Conservation (phyloP, 1,140 invertebrate genomes). For the Trichonephila clavata region DNA sequence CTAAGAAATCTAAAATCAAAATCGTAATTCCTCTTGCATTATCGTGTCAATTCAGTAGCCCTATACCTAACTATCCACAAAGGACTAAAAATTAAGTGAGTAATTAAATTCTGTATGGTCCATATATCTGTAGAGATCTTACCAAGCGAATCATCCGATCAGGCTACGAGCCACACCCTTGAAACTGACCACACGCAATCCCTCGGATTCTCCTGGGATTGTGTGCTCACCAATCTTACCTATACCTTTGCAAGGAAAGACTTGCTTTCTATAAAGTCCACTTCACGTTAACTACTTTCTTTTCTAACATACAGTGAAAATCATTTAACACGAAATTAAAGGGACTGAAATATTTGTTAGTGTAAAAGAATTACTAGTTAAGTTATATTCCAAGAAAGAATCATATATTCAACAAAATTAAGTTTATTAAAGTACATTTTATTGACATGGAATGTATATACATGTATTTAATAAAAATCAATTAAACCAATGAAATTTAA, state of each 20-base stretch:
- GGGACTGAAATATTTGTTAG: too few relatives aligned
- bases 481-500: too few relatives aligned
- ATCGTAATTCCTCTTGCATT: background rate
- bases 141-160: background rate
- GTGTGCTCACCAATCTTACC: background rate
- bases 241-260: background rate
- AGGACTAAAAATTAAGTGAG: background rate
- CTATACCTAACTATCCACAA: background rate
- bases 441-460: too few relatives aligned
- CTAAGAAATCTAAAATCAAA: too few relatives aligned
- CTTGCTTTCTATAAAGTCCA: background rate
- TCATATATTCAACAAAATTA: too few relatives aligned
- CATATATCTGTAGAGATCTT: background rate
- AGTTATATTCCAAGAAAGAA: too few relatives aligned
- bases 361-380: too few relatives aligned
- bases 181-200: background rate
- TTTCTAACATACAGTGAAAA: too few relatives aligned
- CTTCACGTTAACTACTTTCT: background rate
- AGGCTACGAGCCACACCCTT: background rate
- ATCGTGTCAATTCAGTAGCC: background rate
- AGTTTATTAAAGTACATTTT: too few relatives aligned
- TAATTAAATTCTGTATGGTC: background rate
- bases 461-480: too few relatives aligned
- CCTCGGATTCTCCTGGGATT: background rate
- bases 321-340: too few relatives aligned